phyloP scores from a whole-genome alignment of 2,113 vertebrate genomes.

The Malurus elegans region DNA sequence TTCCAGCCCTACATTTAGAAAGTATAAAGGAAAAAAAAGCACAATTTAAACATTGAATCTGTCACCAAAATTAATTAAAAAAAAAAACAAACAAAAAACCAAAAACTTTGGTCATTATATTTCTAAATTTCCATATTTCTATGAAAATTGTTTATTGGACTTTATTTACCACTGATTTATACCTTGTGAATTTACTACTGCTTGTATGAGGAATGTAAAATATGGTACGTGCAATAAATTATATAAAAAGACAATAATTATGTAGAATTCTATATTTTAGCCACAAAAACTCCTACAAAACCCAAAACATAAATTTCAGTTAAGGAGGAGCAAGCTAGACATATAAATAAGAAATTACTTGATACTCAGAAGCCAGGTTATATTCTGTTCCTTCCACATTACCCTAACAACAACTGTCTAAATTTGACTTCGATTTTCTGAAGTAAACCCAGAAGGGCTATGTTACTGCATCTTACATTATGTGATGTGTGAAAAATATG shows the following conservation, averaged over 20 bases:
- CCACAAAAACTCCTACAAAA: not conserved
- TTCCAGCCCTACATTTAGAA: not conserved
- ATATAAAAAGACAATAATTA: fast-evolving
- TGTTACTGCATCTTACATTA: not conserved
- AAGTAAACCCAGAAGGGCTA: not conserved
- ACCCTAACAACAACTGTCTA: not conserved
- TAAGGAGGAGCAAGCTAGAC: not conserved
- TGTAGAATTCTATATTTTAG: not conserved
- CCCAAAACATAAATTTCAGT: not conserved
- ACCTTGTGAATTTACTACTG: not conserved
- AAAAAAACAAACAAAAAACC: too few species aligned
- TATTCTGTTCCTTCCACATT: not conserved
- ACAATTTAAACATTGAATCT: not conserved
- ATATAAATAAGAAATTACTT: not conserved
- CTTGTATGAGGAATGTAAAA: not conserved
- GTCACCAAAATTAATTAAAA: not conserved
- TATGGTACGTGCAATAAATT: not conserved
- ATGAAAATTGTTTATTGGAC: not conserved
- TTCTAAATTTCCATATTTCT: not conserved
- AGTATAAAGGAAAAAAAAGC: not conserved
- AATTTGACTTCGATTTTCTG: not conserved
- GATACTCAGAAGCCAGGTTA: not conserved
- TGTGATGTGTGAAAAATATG: not conserved
- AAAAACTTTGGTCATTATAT: not conserved
- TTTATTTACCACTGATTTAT: not conserved